Conservation (phyloP, 2,888 invertebrate genomes). For the Apamea monoglypha region DNA sequence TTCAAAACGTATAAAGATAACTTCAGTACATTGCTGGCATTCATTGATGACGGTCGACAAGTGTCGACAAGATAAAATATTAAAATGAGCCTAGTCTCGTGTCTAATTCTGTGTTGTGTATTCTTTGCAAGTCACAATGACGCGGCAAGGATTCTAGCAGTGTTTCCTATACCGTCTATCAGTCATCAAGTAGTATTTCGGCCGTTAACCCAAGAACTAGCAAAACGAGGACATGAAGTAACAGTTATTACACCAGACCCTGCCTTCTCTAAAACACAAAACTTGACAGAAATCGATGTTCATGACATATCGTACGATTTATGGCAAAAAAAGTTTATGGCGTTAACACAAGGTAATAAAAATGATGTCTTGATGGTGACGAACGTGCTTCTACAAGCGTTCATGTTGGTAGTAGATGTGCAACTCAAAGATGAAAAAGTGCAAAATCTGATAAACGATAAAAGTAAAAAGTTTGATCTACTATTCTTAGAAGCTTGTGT, state of each 20-base stretch:
- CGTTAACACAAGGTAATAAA: conserved; percentile 45
- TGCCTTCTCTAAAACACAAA: conserved; percentile 73
- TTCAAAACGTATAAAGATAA: not conserved
- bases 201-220: conserved; percentile 80
- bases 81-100: conserved; percentile 26
- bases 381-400: conserved; percentile 10
- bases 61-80: not conserved
- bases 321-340: conserved; percentile 53
- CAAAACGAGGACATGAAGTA: conserved; percentile 84
- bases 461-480: conserved; percentile 70
- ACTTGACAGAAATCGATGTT: conserved; percentile 82
- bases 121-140: conserved; percentile 39
- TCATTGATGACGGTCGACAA: not conserved
- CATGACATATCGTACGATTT: conserved; percentile 73
- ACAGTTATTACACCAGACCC: conserved; percentile 83
- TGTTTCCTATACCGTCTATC: conserved; percentile 81
- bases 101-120: conserved; percentile 6
- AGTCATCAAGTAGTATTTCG: conserved; percentile 86
- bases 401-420: conserved; percentile 47
- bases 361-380: conserved; percentile 39
- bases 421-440: conserved; percentile 59
- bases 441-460: conserved; percentile 63
- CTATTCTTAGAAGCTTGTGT: conserved; percentile 69
- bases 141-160: conserved; percentile 66
- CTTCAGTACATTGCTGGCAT: not conserved